Evolutionary conservation across 2,113 vertebrate genomes (phyloP).

Genomic region (Fregata magnificens): DNA sequence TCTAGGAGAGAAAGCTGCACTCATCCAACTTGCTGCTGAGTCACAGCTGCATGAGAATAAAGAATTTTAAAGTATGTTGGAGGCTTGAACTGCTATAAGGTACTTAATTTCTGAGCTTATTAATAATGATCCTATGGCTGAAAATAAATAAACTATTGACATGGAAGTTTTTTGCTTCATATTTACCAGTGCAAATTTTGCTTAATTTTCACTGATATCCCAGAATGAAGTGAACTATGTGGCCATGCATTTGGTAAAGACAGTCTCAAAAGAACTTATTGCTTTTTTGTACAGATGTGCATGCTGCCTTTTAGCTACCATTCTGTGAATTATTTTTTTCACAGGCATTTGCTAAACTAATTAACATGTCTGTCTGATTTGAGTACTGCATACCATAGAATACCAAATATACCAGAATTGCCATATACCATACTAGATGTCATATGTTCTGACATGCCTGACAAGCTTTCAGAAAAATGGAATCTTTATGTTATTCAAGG

Average conservation of each 20-base stretch:
- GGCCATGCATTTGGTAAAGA: background rate
- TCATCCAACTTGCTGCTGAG: background rate
- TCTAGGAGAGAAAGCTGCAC: background rate
- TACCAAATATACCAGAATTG: background rate
- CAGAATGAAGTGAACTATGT: background rate
- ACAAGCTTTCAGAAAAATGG: background rate
- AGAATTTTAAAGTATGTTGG: background rate
- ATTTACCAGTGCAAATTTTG: background rate
- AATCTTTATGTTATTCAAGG: background rate
- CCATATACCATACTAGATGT: background rate
- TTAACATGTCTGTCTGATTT: background rate
- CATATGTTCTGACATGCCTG: background rate
- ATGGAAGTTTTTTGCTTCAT: background rate
- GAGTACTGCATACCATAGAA: background rate
- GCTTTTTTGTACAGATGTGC: background rate
- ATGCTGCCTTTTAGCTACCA: background rate
- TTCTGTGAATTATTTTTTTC: background rate
- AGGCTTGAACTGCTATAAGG: background rate
- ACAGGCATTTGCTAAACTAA: accelerated
- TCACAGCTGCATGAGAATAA: background rate
- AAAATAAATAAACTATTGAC: background rate
- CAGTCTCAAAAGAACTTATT: background rate
- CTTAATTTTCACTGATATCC: background rate
- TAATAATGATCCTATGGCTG: background rate
- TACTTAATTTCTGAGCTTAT: background rate